Base-by-base conservation (phyloP, 1,140 invertebrate genomes). In the Matsumurasca onukii region DNA sequence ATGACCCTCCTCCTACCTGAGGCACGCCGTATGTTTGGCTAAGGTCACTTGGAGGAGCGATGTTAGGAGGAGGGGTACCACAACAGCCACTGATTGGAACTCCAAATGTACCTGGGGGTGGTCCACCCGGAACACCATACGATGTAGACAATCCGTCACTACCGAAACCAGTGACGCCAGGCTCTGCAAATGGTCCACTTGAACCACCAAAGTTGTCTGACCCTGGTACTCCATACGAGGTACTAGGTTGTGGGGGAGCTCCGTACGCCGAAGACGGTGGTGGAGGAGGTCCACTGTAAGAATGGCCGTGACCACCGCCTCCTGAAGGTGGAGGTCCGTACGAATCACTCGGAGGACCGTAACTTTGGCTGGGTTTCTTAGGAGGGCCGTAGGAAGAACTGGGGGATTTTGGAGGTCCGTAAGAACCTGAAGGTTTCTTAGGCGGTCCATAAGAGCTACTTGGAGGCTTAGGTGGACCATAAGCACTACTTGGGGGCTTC, bases 31-130 rank as follows among this genome's bases (percentile, higher is more conserved):
- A 65, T 24, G 62, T 48, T 24, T 45, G 31, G 31, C 62, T 65
- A 34, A n/a, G 27, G 62, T 22, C 49, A 25, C 25, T 67, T 31
- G n/a, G 67, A 51, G 13, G 70, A 67, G 9, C 67, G n/a, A 74
- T 65, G 39, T 72, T 69, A n/a, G 73, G 67, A 25, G 73, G 74
- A 20, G 73, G 74, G 15, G 74, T 71, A 0, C 74, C 74, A 45
- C 73, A 75, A 61, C 74, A 75, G 1, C 70, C 55, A 31, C 70
- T 67, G 25, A 75, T 65, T 49, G 70, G 75, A 1, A 71, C 71
- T 0, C 73, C 70, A 63, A 71, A 76, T 20, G 65, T 71, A 31
- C 71, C 73, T 55, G 68, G 67, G 45, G 72, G 70, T 3, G 31
- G 31, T 30, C 57, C 69, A 24, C 31, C 65, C 15, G 65, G 68